Evolutionary conservation across 2,797 vertebrate genomes (phyloP).

Genomic region (Erpetoichthys calabaricus): DNA sequence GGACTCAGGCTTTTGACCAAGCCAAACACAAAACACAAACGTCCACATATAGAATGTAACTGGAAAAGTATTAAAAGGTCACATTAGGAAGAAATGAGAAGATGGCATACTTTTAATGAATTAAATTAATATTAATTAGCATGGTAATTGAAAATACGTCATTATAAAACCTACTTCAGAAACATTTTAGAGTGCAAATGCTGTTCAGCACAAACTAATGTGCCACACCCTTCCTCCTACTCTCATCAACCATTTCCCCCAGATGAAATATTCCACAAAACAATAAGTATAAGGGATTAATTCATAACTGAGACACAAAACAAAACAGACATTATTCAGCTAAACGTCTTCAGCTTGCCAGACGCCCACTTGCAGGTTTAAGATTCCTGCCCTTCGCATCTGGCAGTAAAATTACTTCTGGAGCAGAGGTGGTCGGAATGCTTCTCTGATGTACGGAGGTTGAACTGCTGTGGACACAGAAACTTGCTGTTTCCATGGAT

Average conservation of each 20-base stretch:
- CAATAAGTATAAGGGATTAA: conserved; percentile 14
- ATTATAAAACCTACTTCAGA: background rate
- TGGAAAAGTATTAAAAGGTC: too few species aligned
- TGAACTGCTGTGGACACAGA: too few species aligned
- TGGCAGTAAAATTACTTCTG: conserved; percentile 18
- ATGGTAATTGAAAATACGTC: too few species aligned
- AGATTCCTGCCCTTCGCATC: conserved; percentile 29
- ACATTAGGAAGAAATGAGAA: too few species aligned
- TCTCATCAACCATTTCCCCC: background rate
- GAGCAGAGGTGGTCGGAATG: conserved; percentile 30
- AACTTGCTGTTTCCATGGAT: too few species aligned
- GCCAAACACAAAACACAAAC: too few species aligned
- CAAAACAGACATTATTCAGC: conserved; percentile 24
- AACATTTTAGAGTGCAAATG: conserved; percentile 2
- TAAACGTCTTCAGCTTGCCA: conserved; percentile 19
- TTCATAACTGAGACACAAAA: conserved; percentile 20
- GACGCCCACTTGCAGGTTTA: conserved; percentile 34
- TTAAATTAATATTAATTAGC: too few species aligned
- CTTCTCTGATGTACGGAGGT: background rate
- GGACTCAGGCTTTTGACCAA: too few species aligned
- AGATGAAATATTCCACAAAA: conserved; percentile 10
- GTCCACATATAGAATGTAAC: too few species aligned
- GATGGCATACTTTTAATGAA: too few species aligned
- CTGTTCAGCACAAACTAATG: background rate
- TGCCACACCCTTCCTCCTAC: background rate